These are phyloP conservation scores for Clostera curtula DNA, from an alignment of 2,888 invertebrate genomes.

Conservation along the genomic window DNA sequence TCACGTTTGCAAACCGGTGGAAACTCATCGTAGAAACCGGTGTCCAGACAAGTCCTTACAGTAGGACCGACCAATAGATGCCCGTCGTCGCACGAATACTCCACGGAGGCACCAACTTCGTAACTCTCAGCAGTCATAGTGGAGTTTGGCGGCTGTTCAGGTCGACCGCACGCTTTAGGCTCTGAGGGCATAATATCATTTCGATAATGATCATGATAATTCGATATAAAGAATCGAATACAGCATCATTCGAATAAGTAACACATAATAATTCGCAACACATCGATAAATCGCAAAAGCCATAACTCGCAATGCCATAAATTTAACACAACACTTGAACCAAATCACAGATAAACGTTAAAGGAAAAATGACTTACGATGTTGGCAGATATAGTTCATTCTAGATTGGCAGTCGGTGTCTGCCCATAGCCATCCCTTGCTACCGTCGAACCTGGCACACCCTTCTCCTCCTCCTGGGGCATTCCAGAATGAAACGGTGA, in stretches of 20 bases:
- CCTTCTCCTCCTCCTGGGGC: constrained; percentile 87
- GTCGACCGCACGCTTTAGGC: constrained; percentile 92
- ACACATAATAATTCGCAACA: not conserved
- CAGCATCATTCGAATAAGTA: constrained; percentile 1
- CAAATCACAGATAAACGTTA: constrained; percentile 5
- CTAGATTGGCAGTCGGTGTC: constrained; percentile 90
- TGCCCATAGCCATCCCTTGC: constrained; percentile 96
- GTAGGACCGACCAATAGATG: constrained; percentile 91
- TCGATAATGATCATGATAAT: not conserved
- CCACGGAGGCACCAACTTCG: constrained; percentile 87
- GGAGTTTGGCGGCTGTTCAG: constrained; percentile 95
- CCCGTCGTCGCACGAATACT: constrained; percentile 90
- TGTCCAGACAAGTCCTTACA: constrained; percentile 88
- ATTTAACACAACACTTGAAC: no score
- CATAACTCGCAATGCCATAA: not conserved
- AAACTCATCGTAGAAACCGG: constrained; percentile 95
- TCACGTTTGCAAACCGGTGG: constrained; percentile 95
- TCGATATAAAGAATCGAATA: not conserved
- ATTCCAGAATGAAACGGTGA: constrained; percentile 94
- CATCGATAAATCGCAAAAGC: constrained; percentile 6
- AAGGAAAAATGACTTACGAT: constrained; percentile 79
- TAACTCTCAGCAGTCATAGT: constrained; percentile 86
- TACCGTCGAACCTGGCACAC: constrained; percentile 93
- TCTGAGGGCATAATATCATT: constrained; percentile 69
- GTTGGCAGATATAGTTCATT: constrained; percentile 94